Evolutionary conservation across 2,888 invertebrate species (phyloP), one percentile per base, ranked within the genome.

Genomic region (Pterobdella sp.): DNA sequence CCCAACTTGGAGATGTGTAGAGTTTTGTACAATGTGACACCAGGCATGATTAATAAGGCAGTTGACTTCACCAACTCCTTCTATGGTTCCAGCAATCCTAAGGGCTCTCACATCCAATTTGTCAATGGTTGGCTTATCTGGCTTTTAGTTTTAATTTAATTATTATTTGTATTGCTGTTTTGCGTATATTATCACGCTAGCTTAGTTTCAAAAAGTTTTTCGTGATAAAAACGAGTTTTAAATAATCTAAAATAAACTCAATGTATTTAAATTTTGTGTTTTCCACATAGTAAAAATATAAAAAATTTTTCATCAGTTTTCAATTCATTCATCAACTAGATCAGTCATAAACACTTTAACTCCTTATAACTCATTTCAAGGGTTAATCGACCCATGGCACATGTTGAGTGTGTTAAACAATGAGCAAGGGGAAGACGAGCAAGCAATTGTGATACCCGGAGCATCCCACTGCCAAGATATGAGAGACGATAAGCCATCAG

Each of bases 321-420:
- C n/a, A n/a, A n/a, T n/a, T n/a, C n/a, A n/a, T n/a, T n/a, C n/a
- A n/a, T n/a, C n/a, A n/a, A n/a, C n/a, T n/a, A n/a, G n/a, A n/a
- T n/a, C n/a, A n/a, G n/a, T 18, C 42, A 14, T 18, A 42, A 42
- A 42, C 42, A 34, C 32, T n/a, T 14, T 49, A 14, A 65, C 18
- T 34, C 22, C 35, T 31, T 63, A n/a, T 29, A 35, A n/a, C 26
- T 42, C n/a, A 65, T 18, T 34, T 68, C 74, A 75, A 80, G 80
- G 80, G 29, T 78, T 79, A 3, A 78, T 80, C 56, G 80, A 80
- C 68, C 80, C 80, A 0, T 80, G 80, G 80, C 80, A 80, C 72
- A 77, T 77, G 18, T 73, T 80, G 72, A 79, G 79, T 75, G 78
- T 80, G 1, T 74, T 79, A 22, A 74, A 74, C 31, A 75, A 78